A percentile compares a stretch with the other conserved stretches of the same genome.
Conservation (phyloP, 1,140 invertebrate species). For the Forficula auricularia region DNA sequence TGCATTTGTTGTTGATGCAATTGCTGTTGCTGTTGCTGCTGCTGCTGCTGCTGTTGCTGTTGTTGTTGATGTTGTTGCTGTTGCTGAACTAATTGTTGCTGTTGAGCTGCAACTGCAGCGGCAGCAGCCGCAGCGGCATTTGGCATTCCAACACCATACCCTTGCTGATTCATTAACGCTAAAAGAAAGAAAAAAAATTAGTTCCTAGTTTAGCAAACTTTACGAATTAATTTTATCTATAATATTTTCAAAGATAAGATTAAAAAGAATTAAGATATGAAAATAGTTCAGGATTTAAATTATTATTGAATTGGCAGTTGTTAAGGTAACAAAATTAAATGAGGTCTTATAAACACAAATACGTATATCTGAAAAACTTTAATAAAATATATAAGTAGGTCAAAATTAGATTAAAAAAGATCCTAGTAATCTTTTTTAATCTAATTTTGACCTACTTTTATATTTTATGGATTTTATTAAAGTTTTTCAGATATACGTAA, state of each 20-base stretch:
- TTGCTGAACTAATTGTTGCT: constrained; percentile 23
- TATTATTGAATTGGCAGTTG: too few relatives aligned
- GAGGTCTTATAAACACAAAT: too few relatives aligned
- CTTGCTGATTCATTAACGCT: constrained; percentile 15
- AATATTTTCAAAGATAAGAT: constrained; percentile 9
- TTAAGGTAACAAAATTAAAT: too few relatives aligned
- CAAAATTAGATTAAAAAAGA: too few relatives aligned
- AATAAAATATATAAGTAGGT: too few relatives aligned
- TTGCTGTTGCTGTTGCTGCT: constrained; percentile 19
- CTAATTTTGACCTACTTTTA: too few relatives aligned
- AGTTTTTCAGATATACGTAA: too few relatives aligned
- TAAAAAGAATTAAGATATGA: too few relatives aligned
- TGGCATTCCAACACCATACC: constrained; percentile 25
- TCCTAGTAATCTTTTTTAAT: too few relatives aligned
- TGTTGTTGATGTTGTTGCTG: constrained; percentile 17
- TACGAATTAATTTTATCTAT: constrained; percentile 25
- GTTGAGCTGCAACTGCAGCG: constrained; percentile 25
- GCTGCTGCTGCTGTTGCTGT: constrained; percentile 25
- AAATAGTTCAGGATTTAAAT: too few relatives aligned
- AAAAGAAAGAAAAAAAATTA: constrained; percentile 16
- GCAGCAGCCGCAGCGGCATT: constrained; percentile 14
- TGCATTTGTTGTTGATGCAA: constrained; percentile 5
- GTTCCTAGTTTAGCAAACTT: constrained; percentile 26
- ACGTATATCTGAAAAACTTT: too few relatives aligned
- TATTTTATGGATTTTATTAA: too few relatives aligned